Base-by-base conservation (phyloP, 1,140 invertebrate genomes). In the Lepidurus couesii region DNA sequence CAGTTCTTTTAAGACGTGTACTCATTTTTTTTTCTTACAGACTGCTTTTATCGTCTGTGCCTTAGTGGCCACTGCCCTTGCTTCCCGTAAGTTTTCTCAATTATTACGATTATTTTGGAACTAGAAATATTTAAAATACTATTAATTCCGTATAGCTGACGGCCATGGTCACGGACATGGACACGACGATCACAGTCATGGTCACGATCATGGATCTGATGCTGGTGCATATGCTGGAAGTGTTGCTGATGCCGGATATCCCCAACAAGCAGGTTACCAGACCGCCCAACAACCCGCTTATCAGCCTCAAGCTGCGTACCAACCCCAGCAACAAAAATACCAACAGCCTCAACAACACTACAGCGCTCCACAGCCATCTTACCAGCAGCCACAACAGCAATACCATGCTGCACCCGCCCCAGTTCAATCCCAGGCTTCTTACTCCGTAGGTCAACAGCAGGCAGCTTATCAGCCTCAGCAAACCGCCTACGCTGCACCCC, bases 301-400 rank as follows among this genome's bases (percentile, higher is more conserved):
- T 16, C 53, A 65, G 3, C n/a, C 53, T 21, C 45, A 47, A 47
- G 16, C 45, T 34, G 34, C 34, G 10, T 47, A 47, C 21, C 53
- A 65, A 16, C 13, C 53, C 21, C 53, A 65, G 53, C 53, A 47
- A 47, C 45, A 21, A 34, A 34, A 34, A 65, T 65, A 65, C 53
- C 53, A 65, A 65, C 53, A 11, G 53, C 13, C 53, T 65, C 53
- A 65, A 65, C 53, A 65, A 65, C 34, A 34, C 34, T 65, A 65
- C 53, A 65, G 16, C 53, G 7, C 53, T 65, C 53, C 53, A n/a
- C 53, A 65, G 3, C n/a, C 4, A 65, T 7, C 13, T 65, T 65
- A 65, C 53, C 53, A 65, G 16, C 53, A 65, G 21, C 53, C 53
- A n/a, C 53, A 65, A 21, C 53, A 65, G 21, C 53, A 65, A 16